Conservation (phyloP, 2,888 invertebrate genomes). For the Folsomia candida region DNA sequence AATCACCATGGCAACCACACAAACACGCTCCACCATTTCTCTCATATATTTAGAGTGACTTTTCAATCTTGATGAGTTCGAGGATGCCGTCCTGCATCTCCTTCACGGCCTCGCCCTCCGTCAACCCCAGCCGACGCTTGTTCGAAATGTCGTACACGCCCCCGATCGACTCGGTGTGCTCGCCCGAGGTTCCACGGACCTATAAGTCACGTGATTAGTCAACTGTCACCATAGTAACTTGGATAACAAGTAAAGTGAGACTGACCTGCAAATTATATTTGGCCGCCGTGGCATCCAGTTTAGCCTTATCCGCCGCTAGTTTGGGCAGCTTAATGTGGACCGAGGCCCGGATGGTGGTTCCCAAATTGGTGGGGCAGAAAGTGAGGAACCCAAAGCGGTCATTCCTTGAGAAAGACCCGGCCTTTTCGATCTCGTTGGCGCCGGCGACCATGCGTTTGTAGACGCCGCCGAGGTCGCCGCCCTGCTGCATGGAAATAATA, state of each 20-base stretch:
- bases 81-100: conserved; percentile 59
- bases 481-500: conserved; percentile 89
- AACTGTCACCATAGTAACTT: not conserved
- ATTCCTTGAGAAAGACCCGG: conserved; percentile 58
- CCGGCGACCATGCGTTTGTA: conserved; percentile 52
- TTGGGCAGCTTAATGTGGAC: conserved; percentile 62
- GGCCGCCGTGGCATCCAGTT: conserved; percentile 58
- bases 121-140: conserved; percentile 59
- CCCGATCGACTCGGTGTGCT: conserved; percentile 58
- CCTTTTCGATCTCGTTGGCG: conserved; percentile 57
- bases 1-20: too few species aligned
- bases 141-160: conserved; percentile 60
- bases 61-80: conserved; percentile 57
- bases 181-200: conserved; percentile 56
- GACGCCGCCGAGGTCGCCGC: conserved; percentile 45
- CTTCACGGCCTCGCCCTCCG: conserved; percentile 59
- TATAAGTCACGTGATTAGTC: conserved; percentile 20
- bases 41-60: too few species aligned
- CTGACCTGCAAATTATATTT: conserved; percentile 56
- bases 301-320: conserved; percentile 53
- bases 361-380: conserved; percentile 63
- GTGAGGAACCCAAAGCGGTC: conserved; percentile 61
- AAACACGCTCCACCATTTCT: too few species aligned
- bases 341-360: conserved; percentile 61
- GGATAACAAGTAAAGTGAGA: not conserved